phyloP scores from a whole-genome alignment of 2,113 vertebrate genomes.

The Cariama cristata region DNA sequence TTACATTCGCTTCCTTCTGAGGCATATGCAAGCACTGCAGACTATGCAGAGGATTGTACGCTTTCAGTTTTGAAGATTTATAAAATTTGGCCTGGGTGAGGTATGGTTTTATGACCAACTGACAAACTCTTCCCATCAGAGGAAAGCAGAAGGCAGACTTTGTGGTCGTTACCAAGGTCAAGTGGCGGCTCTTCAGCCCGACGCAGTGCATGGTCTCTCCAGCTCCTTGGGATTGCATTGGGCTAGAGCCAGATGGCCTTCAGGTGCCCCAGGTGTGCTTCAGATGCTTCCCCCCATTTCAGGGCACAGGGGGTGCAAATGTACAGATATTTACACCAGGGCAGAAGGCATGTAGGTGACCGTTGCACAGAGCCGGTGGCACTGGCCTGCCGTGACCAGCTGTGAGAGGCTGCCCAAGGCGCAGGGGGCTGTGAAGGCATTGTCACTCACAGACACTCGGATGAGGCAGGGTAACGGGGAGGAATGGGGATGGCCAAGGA shows the following conservation, averaged over 20 bases:
- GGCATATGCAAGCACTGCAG: neutral
- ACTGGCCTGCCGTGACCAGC: neutral
- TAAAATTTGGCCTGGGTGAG: neutral
- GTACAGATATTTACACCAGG: neutral
- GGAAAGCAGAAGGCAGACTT: neutral
- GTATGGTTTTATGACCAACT: neutral
- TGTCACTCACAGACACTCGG: accelerated
- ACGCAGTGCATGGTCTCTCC: accelerated
- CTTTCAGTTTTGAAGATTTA: neutral
- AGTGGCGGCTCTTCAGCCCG: neutral
- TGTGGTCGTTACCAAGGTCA: neutral
- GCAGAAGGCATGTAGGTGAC: neutral
- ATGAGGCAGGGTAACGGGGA: neutral
- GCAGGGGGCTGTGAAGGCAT: neutral
- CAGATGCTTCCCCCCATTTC: neutral
- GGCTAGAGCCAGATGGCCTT: neutral
- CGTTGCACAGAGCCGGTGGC: neutral
- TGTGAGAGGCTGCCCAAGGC: neutral
- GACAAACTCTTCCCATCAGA: neutral
- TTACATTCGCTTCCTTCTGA: neutral
- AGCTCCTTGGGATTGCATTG: neutral
- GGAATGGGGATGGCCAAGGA: neutral
- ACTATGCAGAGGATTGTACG: neutral
- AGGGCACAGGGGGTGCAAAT: accelerated
- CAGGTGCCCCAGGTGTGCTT: neutral